Conservation (phyloP, 2,113 vertebrate genomes). For the Corythoichthys intestinalis region DNA sequence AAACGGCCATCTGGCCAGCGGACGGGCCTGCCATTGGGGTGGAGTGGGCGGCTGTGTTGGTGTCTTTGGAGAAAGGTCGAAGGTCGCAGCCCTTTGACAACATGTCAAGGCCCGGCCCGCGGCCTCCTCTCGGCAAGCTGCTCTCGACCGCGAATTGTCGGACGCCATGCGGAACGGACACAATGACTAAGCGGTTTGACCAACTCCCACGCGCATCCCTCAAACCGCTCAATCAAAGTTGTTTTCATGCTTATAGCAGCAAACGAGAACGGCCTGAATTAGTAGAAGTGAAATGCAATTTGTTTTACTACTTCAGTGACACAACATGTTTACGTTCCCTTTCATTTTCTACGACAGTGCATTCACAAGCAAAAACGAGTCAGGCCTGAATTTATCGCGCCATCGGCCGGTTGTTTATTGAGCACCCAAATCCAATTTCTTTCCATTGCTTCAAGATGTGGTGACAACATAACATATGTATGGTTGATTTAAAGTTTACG, state of each 20-base stretch:
- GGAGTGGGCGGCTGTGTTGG: conserved; percentile 62
- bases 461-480: not conserved
- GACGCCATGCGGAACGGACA: conserved; percentile 52
- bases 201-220: not conserved
- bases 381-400: not conserved
- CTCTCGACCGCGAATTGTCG: conserved; percentile 43
- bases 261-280: not conserved
- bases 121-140: conserved; percentile 59
- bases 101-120: conserved; percentile 75
- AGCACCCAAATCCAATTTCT: not conserved
- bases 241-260: not conserved
- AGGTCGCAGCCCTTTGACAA: conserved; percentile 75
- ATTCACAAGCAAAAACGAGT: not conserved
- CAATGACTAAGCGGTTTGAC: conserved; percentile 27
- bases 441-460: not conserved
- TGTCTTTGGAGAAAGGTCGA: conserved; percentile 76
- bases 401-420: not conserved
- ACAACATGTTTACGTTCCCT: not conserved
- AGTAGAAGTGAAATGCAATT: not conserved
- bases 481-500: not conserved
- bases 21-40: conserved; percentile 68
- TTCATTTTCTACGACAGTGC: not conserved
- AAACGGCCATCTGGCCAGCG: conserved; percentile 74
- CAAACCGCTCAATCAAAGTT: not conserved
- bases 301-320: not conserved